Evolutionary conservation across 1,140 invertebrate genomes (phyloP), one percentile per base, ranked within the genome.

Genomic region (Anadara kagoshimensis): DNA sequence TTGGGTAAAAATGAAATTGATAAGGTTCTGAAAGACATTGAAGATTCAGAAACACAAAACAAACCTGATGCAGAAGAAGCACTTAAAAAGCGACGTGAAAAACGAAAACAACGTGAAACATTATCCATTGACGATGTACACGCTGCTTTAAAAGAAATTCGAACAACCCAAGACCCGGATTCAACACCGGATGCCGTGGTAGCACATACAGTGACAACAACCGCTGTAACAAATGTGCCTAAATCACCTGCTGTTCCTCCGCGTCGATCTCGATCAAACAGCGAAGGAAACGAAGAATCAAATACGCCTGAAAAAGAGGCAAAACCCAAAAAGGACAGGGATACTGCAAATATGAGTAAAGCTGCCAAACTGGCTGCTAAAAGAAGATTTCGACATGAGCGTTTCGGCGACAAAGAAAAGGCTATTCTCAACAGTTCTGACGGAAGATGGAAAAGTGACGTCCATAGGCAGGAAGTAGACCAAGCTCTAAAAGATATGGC

Each of bases 1-100:
- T 77, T 85, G 49, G 82, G 78, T 45, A 79, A 78, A 75, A 79
- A 79, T 41, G 81, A 85, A 53, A 83, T 87, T 54, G 85, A 87
- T 57, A 69, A 79, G 45, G 75, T 87, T 18, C 75, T 87, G 10
- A 87, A 87, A 73, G 78, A 78, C 12, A 86, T 86, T 51, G 85
- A 86, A 56, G 81, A 81, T n/a, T 78, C 74, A 5, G 80, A 79
- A 43, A 77, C 74, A 54, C 44, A 68, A 16, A 12, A 75, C 5
- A 63, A 36, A 73, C 64, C 73, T 5, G 49, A 59, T 45, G 65
- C 45, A 49, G 77, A 80, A 36, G 80, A 85, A 45, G 47, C 76
- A 16, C 71, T 82, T 14, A 83, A 85, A 80, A 62, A 59, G 26
- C 76, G 80, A 73, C 69, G 85, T 69, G 81, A 80, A 54, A 80